Evolutionary conservation across 2,797 vertebrate genomes (phyloP), one percentile per base, ranked within the genome.

Genomic region (Hoplostethus atlanticus): DNA sequence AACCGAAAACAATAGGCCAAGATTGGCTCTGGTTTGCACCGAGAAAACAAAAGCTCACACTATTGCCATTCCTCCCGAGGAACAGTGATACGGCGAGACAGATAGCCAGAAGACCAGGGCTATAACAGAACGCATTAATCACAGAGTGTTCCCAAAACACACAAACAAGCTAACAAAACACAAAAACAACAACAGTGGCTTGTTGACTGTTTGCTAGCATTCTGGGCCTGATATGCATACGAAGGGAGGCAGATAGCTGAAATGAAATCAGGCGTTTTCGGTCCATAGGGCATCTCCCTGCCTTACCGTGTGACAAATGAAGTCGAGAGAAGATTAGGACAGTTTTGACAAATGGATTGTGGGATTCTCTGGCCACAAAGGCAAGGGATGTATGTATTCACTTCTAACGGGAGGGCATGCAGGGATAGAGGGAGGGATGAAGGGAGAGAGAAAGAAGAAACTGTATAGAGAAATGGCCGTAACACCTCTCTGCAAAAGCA

Each of bases 81-180:
- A 68, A 64, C 54, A 21, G 15, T 3, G 53, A 81, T 47, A 70
- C 48, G 34, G 59, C 9, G 63, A 81, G 42, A 63, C 47, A 30
- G 68, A 69, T 62, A 64, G 47, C 77, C 48, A 59, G 34, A 68
- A 66, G 52, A 56, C 47, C 15, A 13, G 17, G 17, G 44, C 42
- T 71, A 75, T 79, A 76, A 81, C 13, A 63, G 52, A 83, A 71
- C 47, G 36, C 62, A 76, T 63, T 62, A 59, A 74, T 73, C 70
- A 74, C 60, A 72, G 69, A 61, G 31, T 48, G 52, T 71, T 68
- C 13, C 11, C n/a, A 0, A 58, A 64, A 81, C 44, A 54, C 47
- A 63, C 5, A 40, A 5, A 38, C 54, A 56, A 34, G 16, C 4
- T 2, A 15, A 56, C 2, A 1, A n/a, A 50, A 62, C 13, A 12